Conservation (phyloP, 2,888 invertebrate genomes). For the Creontiades dilutus region DNA sequence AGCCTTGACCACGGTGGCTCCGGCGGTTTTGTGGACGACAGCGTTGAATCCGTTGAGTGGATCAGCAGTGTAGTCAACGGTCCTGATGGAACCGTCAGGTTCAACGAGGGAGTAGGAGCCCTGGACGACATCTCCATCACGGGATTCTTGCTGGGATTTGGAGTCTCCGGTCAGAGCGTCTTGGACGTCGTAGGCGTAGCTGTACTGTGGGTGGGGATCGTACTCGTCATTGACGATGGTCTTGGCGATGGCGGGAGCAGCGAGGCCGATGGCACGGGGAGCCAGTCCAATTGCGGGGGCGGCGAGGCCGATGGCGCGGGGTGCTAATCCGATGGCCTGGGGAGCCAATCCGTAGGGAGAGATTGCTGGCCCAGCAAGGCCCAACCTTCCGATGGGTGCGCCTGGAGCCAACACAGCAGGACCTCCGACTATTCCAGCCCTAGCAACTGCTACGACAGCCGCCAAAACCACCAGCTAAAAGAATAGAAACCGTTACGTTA, state of each 20-base stretch:
- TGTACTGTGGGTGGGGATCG: conserved; percentile 74
- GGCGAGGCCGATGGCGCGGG: background rate
- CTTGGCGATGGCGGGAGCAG: conserved; percentile 56
- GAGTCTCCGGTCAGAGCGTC: conserved; percentile 52
- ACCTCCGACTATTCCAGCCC: conserved; percentile 52
- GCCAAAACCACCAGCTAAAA: conserved; percentile 48
- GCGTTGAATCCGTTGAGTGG: conserved; percentile 42
- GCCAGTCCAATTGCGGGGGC: conserved; percentile 51
- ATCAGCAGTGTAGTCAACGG: conserved; percentile 41
- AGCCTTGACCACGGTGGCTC: conserved; percentile 6
- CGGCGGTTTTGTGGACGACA: conserved; percentile 1
- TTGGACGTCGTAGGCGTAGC: conserved; percentile 48
- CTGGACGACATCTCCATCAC: conserved; percentile 73
- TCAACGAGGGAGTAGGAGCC: conserved; percentile 42
- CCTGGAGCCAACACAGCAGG: conserved; percentile 58
- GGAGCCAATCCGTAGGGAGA: conserved; percentile 36
- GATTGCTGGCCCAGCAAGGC: conserved; percentile 60
- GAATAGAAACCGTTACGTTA: too few relatives aligned
- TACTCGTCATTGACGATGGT: conserved; percentile 71
- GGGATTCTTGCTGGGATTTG: conserved; percentile 75
- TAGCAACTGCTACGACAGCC: conserved; percentile 36
- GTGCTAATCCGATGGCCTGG: background rate
- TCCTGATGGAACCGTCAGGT: conserved; percentile 44
- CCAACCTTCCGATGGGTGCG: conserved; percentile 8
- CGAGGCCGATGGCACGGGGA: conserved; percentile 60